A percentile compares a stretch with the other conserved stretches of the same genome.
phyloP scores from a whole-genome alignment of 2,113 vertebrate species.

The Neogale vison region DNA sequence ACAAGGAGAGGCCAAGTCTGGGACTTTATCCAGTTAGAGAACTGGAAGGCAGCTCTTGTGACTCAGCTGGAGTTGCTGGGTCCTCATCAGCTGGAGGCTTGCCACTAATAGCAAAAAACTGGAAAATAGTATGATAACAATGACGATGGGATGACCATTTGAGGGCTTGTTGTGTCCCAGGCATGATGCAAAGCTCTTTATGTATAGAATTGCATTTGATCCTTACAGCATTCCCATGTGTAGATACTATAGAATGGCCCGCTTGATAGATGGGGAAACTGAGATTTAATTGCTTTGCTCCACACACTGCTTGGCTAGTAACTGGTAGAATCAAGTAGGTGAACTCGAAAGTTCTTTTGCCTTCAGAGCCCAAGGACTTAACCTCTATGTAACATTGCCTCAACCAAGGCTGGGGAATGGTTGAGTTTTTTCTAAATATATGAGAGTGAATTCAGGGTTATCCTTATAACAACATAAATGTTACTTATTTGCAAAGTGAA shows the following conservation, averaged over 20 bases:
- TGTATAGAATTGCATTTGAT: background rate
- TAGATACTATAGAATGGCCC: background rate
- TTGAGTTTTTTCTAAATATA: background rate
- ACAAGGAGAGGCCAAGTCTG: background rate
- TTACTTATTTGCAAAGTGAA: slow-evolving; percentile 10
- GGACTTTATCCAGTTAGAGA: background rate
- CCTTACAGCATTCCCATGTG: background rate
- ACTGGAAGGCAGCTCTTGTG: background rate
- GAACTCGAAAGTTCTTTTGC: background rate
- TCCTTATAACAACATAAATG: background rate
- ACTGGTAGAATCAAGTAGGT: background rate
- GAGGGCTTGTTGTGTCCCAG: background rate
- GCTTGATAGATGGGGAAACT: background rate
- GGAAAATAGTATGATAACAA: background rate
- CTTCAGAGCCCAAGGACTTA: background rate
- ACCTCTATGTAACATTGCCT: background rate
- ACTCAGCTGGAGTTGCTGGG: background rate
- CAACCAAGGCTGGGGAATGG: background rate
- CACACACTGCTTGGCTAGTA: background rate
- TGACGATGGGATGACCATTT: background rate
- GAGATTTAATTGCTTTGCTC: background rate
- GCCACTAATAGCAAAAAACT: background rate
- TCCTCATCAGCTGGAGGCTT: background rate
- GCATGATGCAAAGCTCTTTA: background rate
- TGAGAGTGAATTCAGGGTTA: background rate